Evolutionary conservation across 2,888 invertebrate genomes (phyloP).

Genomic region (Cephonodes hylas): DNA sequence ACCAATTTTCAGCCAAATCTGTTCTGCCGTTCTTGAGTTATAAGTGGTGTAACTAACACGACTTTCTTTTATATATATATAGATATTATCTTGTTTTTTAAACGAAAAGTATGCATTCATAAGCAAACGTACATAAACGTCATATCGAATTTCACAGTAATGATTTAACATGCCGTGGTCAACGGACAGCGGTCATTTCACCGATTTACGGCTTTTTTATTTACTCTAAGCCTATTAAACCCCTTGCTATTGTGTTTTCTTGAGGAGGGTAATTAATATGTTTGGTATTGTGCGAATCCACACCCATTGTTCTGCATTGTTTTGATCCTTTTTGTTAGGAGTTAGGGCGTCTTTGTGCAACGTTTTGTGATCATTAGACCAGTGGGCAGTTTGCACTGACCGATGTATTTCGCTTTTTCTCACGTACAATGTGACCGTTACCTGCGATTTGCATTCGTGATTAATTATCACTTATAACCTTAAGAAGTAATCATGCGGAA

Average conservation of each 20-base stretch:
- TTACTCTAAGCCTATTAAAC: constrained; percentile 78
- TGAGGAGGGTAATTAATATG: constrained; percentile 77
- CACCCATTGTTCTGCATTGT: constrained; percentile 64
- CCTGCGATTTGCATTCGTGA: constrained; percentile 30
- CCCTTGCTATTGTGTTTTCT: constrained; percentile 60
- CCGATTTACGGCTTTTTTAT: constrained; percentile 65
- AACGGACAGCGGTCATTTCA: constrained; percentile 67
- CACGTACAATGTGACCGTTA: constrained; percentile 65
- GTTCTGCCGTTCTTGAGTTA: too few relatives aligned
- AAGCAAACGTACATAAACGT: constrained; percentile 45
- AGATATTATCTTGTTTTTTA: not conserved
- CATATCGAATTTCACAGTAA: constrained; percentile 56
- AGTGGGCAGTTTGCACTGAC: constrained; percentile 73
- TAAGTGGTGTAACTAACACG: too few relatives aligned
- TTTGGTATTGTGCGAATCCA: constrained; percentile 70
- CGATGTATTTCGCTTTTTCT: constrained; percentile 55
- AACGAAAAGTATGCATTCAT: not conserved
- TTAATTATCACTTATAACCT: constrained; percentile 31
- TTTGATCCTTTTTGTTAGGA: constrained; percentile 55
- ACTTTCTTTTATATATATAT: too few relatives aligned
- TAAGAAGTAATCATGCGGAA: not conserved
- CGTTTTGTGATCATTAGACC: constrained; percentile 74
- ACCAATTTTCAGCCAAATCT: too few relatives aligned
- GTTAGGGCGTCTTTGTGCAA: constrained; percentile 51
- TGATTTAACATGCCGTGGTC: constrained; percentile 35